phyloP scores from a whole-genome alignment of 2,113 vertebrate genomes.

The Larimichthys crocea region DNA sequence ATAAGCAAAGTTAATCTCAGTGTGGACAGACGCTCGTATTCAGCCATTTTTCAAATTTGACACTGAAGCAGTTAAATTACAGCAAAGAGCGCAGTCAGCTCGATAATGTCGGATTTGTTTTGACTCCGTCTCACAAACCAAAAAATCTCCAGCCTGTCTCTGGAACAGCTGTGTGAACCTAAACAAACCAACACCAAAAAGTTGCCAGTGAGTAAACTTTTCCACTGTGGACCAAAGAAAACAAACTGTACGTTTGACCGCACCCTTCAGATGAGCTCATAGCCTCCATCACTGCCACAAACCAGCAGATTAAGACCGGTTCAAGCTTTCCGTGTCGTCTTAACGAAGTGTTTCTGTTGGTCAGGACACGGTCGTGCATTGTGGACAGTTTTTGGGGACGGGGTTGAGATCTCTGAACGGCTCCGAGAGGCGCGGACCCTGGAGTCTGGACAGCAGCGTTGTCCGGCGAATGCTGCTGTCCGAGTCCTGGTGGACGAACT shows the following conservation, averaged over 20 bases:
- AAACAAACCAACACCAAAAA: conserved; percentile 3
- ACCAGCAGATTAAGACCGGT: conserved; percentile 8
- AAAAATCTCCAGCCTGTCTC: background rate
- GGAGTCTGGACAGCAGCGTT: conserved; percentile 87
- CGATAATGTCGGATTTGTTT: conserved; percentile 3
- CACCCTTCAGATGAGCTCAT: conserved; percentile 23
- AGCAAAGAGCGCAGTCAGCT: background rate
- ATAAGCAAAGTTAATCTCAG: background rate
- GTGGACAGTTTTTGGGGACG: conserved; percentile 75
- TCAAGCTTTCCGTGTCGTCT: background rate
- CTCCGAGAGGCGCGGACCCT: conserved; percentile 83
- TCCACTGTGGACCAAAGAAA: conserved; percentile 36
- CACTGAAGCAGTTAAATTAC: background rate
- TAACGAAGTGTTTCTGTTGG: background rate
- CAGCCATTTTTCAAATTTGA: background rate
- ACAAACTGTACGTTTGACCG: background rate
- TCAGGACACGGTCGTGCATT: conserved; percentile 81
- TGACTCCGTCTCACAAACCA: background rate
- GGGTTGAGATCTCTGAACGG: conserved; percentile 82
- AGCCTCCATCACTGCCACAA: background rate
- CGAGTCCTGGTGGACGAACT: conserved; percentile 87
- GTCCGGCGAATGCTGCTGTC: conserved; percentile 90
- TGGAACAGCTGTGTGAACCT: background rate
- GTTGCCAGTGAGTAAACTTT: conserved; percentile 9
- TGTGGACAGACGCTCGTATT: background rate